Conservation (phyloP, 2,113 vertebrate genomes). For the Diphyllodes magnificus region DNA sequence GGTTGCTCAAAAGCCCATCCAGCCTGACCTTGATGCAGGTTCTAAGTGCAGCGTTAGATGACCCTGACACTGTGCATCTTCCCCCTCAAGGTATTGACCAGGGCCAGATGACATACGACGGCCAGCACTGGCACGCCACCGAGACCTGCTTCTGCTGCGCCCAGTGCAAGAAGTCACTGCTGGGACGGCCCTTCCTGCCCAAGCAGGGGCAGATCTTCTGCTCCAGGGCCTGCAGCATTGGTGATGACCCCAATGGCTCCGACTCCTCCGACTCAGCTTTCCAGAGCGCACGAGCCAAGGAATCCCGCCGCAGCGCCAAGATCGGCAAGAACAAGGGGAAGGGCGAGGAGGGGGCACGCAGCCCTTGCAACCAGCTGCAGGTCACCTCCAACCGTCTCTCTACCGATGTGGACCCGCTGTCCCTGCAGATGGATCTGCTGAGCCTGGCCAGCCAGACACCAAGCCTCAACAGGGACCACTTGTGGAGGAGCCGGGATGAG, state of each 20-base stretch:
- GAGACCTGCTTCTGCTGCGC: conserved; percentile 96
- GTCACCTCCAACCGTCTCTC: conserved; percentile 81
- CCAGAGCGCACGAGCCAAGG: conserved; percentile 90
- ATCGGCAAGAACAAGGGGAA: conserved; percentile 82
- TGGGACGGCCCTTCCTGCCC: conserved; percentile 94
- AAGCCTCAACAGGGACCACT: conserved; percentile 89
- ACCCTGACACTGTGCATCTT: background rate
- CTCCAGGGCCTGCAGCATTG: conserved; percentile 90
- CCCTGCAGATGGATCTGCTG: conserved; percentile 96
- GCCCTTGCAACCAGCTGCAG: conserved; percentile 71
- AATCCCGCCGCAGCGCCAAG: conserved; percentile 90
- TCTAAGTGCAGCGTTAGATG: background rate
- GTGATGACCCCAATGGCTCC: conserved; percentile 89
- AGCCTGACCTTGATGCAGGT: background rate
- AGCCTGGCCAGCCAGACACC: conserved; percentile 94
- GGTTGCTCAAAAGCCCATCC: background rate
- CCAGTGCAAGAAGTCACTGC: conserved; percentile 93
- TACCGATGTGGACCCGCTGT: conserved; percentile 91
- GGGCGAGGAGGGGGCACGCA: conserved; percentile 70
- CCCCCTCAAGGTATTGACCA: conserved; percentile 88
- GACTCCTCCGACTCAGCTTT: conserved; percentile 96
- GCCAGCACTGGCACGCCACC: conserved; percentile 97
- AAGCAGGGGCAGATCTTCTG: conserved; percentile 99
- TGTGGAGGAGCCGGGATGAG: conserved; percentile 87
- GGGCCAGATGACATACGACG: conserved; percentile 97